Base-by-base conservation (phyloP, 1,140 invertebrate genomes). In the Aphelinus atriplicis region DNA sequence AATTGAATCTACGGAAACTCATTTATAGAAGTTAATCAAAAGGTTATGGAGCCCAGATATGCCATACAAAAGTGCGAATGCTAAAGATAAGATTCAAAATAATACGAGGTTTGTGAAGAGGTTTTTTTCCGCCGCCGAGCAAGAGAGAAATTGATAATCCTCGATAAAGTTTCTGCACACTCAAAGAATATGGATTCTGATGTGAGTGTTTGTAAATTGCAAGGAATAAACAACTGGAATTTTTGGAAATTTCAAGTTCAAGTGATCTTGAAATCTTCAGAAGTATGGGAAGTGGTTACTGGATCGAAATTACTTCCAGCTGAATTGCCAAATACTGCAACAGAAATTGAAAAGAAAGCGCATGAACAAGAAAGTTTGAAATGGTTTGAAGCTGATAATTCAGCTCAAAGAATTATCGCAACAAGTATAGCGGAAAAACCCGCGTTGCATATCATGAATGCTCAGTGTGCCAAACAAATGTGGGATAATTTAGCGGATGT, bases 371-470 rank as follows among this genome's bases (percentile, higher is more conserved):
- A n/a, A 64, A 64, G 7, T 50, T 2, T 3, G n/a, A 2, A 7
- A 10, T 64, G 48, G 46, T 3, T 3, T 9, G 48, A 51, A 51
- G 4, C 2, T 26, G 79, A 83, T 70, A 77, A 64, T 2, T 68
- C 26, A 10, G 82, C 83, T 1, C 79, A 84, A 75, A 57, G 76
- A 43, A 71, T 80, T 42, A 78, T 87, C 2, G 80, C 80, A 0
- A 75, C 77, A 46, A 74, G 77, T 55, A 73, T 80, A n/a, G 75
- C 61, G 45, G 71, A 82, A 58, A 61, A 79, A 43, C 78, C 78
- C 1, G 80, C 84, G 71, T 53, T 80, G 10, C 80, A 84, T 75
- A 78, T 86, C 7, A 74, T 82, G 9, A 81, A 78, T 50, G 81
- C 81, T 72, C 61, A 72, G n/a, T 73, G 75, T n/a, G 76, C 84